Base-by-base conservation (phyloP, 2,888 invertebrate genomes). In the Lycia hirtaria region DNA sequence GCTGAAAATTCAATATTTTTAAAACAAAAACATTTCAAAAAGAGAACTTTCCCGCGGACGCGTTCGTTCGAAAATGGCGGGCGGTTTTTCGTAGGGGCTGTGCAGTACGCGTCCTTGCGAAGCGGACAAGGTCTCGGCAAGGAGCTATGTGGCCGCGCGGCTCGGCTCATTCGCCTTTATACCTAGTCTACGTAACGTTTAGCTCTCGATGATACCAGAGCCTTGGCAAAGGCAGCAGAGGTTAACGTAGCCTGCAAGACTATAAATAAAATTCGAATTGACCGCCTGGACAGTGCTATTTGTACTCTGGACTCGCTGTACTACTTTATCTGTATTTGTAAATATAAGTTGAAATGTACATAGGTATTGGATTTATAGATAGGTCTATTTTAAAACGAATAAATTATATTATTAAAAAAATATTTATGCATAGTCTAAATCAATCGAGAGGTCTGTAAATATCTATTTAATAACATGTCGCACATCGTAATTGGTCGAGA, bases 81-180 rank as follows among this genome's bases (percentile, higher is more conserved):
- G 83, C 68, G 69, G 75, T 70, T 80, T 84, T 82, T 80, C 78
- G 77, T 77, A 81, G 85, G 87, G 87, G 89, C 87, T 84, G 87
- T 84, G 87, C 64, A 17, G 86, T 65, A 65, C 71, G 73, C 80
- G 90, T 91, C 91, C 91, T 92, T 91, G 91, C 85, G 86, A 75
- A 71, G 86, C 75, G 80, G 75, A 80, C 90, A 91, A 91, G 91
- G 90, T 87, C 87, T 90, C 77, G 71, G 71, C 77, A 76, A 83
- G 75, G 80, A 85, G 83, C 76, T 84, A 75, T 87, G 78, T 87
- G 88, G 79, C 78, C 72, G 78, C 81, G 82, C 83, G 81, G 60
- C 77, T 71, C 70, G 68, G 71, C 68, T 84, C 85, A 86, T 81
- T 75, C 78, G 88, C 88, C 77, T 88, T 91, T 91, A 91, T 91